Evolutionary conservation across 2,113 vertebrate genomes (phyloP).

Genomic region (Madoqua kirkii): DNA sequence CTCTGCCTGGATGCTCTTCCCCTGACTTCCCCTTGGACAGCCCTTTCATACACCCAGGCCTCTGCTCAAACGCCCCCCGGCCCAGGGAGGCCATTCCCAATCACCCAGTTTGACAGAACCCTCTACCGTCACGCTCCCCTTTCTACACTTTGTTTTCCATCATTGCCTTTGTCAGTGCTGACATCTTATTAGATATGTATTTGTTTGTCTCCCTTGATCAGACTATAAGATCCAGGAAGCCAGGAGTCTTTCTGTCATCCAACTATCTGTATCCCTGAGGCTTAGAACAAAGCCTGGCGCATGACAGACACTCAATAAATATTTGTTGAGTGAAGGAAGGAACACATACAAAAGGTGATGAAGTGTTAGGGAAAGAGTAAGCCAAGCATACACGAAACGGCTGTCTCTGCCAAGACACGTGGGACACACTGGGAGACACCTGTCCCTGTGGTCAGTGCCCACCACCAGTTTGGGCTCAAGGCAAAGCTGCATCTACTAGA

Average conservation of each 20-base stretch:
- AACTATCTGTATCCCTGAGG: neutral
- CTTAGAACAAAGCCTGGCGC: neutral
- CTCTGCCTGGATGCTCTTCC: neutral
- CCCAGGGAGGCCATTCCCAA: neutral
- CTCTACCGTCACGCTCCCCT: accelerated
- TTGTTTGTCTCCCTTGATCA: neutral
- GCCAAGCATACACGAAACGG: neutral
- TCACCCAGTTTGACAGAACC: neutral
- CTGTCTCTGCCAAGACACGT: neutral
- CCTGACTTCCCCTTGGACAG: neutral
- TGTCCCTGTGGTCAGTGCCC: neutral
- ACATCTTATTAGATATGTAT: neutral
- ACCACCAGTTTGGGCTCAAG: neutral
- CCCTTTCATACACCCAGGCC: neutral
- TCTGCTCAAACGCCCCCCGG: neutral
- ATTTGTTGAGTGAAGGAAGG: neutral
- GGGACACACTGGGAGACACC: neutral
- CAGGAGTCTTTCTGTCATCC: neutral
- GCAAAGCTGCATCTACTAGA: neutral
- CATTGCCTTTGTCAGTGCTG: too few species aligned
- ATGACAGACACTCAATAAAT: neutral
- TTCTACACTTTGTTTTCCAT: neutral
- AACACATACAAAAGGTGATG: neutral
- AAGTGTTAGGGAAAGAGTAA: neutral
- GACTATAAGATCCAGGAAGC: neutral